Base-by-base conservation (phyloP, 2,113 vertebrate genomes). In the Rhynchopsitta pachyrhyncha region DNA sequence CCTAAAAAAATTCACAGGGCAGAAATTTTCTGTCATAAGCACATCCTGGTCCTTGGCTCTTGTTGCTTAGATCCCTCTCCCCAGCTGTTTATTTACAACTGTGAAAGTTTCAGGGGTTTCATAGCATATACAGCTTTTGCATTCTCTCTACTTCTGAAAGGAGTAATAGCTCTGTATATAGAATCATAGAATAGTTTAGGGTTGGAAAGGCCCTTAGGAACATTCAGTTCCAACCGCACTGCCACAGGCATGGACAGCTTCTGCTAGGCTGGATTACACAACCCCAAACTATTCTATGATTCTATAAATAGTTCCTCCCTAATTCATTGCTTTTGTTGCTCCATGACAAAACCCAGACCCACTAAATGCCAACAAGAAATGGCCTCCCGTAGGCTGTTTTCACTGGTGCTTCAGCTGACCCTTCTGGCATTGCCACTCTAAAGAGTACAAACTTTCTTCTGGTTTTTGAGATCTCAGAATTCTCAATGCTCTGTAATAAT, bases 11-110 rank as follows among this genome's bases (percentile, higher is more conserved):
- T 75, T 84, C 52, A 68, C 22, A 82, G 33, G 69, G 18, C 42
- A 88, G 69, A 94, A 94, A 68, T 79, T 50, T 71, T 46, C 33
- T 92, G 41, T 49, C 42, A 57, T 47, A 81, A 81, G n/a, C 52
- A 86, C 0, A 0, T 47, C 27, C 24, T 84, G 17, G 4, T 6
- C 41, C 16, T 19, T 5, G 4, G 35, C 33, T 60, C 29, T 64
- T 84, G 18, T 31, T 15, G 37, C 29, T 81, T 35, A 59, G 27
- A 81, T 68, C 7, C 24, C 8, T 80, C 63, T 90, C 11, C 16
- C 13, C 42, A 17, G 5, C 9, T 75, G 12, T n/a, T 93, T 86
- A 35, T 82, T 82, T 77, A 8, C 47, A 6, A 16, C 24, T n/a
- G 12, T 89, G 27, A 63, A 75, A 76, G 14, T 52, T 82, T 52